Evolutionary conservation across 2,797 vertebrate species (phyloP), one percentile per base, ranked within the genome.

Genomic region (Microtus californicus): DNA sequence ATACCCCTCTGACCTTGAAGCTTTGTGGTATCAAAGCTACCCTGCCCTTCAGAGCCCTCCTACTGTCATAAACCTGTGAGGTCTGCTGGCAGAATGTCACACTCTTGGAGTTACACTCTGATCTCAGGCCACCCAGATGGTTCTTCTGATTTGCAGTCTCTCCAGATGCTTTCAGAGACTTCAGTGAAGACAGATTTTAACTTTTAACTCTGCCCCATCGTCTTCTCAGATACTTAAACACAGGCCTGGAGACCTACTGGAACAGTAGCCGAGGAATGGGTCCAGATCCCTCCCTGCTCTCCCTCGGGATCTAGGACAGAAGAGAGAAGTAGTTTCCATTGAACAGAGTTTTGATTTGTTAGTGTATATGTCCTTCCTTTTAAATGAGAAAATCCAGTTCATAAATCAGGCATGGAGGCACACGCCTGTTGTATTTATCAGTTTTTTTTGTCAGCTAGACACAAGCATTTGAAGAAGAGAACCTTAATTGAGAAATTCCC

Each of bases 311-410:
- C 69, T 61, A 37, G 76, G 45, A 59, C 54, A 27, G 54, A 43
- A 76, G 5, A 85, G 54, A 89, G 71, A 79, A 89, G n/a, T 2
- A 11, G 76, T 77, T 94, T 90, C 78, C 29, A 54, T 14, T 54
- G 54, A 83, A 40, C 76, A 45, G 3, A 23, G 85, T 40, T 94
- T 89, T 91, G 51, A 77, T 93, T 67, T 93, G 13, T 90, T 94
- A 89, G 67, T 77, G 48, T 91, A 61, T 2, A 51, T 61, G 11
- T 56, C 48, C 82, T 87, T 76, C 8, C 43, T 82, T 95, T 87
- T 48, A 37, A 95, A 6, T 71, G 59, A 54, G 65, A 88, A 93
- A 93, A 59, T 89, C 79, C 69, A 54, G 45, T 82, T 78, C 34
- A 87, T 85, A 93, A 95, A 86, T 34, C 90, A 90, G 63, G 5